A percentile compares a stretch with the other conserved stretches of the same genome.
These are phyloP conservation scores for Microctonus aethiopoides DNA, from an alignment of 2,888 invertebrate genomes.

Conservation along the genomic window DNA sequence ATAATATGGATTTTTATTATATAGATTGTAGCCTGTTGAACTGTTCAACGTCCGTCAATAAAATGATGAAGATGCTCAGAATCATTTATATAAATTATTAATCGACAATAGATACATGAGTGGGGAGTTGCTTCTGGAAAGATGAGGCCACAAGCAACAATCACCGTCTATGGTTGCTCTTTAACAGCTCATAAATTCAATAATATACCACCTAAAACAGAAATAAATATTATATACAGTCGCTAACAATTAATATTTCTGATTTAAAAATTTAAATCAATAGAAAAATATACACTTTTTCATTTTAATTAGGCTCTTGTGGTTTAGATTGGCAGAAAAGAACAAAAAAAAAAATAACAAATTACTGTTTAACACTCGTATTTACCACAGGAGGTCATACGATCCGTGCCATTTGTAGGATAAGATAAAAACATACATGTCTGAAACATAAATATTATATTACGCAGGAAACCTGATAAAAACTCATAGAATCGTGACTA, in stretches of 20 bases:
- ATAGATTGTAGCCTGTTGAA: not conserved
- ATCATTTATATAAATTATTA: constrained; percentile 31
- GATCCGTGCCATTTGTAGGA: not conserved
- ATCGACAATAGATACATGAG: not conserved
- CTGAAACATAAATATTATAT: not conserved
- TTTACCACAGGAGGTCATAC: not conserved
- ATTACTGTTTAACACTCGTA: not conserved
- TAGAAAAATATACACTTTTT: not conserved
- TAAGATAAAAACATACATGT: not conserved
- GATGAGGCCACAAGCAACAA: not conserved
- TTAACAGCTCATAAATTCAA: not conserved
- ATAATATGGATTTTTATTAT: not conserved
- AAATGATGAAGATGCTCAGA: constrained; percentile 15
- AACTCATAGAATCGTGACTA: constrained; percentile 6
- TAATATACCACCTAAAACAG: not conserved
- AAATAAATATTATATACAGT: not conserved
- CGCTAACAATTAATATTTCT: not conserved
- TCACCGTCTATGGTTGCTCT: not conserved
- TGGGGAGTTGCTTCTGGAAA: constrained; percentile 10
- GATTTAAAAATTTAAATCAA: not conserved
- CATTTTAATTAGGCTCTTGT: not conserved
- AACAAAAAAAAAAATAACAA: not conserved
- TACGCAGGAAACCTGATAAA: constrained; percentile 12
- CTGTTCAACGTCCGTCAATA: constrained; percentile 1
- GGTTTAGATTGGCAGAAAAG: not conserved